Base-by-base conservation (phyloP, 2,113 vertebrate genomes). In the Trichomycterus rosablanca region DNA sequence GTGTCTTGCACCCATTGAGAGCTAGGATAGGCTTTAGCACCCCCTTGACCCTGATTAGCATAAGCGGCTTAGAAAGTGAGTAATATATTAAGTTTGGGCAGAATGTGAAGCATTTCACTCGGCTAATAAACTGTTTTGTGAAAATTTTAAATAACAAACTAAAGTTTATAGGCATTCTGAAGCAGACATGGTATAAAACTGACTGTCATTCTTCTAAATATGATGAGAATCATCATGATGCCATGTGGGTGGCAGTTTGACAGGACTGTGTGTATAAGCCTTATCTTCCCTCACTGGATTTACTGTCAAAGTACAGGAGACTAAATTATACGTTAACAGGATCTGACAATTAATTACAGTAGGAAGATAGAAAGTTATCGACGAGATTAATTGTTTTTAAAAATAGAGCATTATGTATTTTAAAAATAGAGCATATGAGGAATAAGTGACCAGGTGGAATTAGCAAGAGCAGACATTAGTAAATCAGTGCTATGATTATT, bases 201-300 rank as follows among this genome's bases (percentile, higher is more conserved):
- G 7, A 49, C 59, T 62, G 46, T 62, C 35, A 51, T 26, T 28
- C 20, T 11, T 50, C 45, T 22, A 61, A 49, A 23, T 24, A 16
- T 15, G 16, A 34, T 9, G 11, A 52, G 49, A n/a, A 15, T 26
- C 16, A 14, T 20, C 35, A 51, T 30, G 46, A 42, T 51, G 23
- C 1, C 5, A 26, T n/a, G 34, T 30, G 46, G 46, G 35, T 42
- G 59, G 59, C 11, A 51, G 23, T 40, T 61, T 42, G 45, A 42
- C 35, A 28, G 11, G 35, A 40, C 16, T 45, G 34, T 14, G 12
- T 51, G 23, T 42, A 28, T 30, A 16, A 51, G 22, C 15, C 24
- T 42, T 62, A 40, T 62, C 35, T 23, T 30, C 39, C 16, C 3
- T 30, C 22, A 42, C 46, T 42, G 46, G 35, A 62, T 26, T 22